Percentiles rank a stretch among this genome's conserved stretches.
phyloP scores from a whole-genome alignment of 2,888 invertebrate genomes.

The Synergus itoensis region DNA sequence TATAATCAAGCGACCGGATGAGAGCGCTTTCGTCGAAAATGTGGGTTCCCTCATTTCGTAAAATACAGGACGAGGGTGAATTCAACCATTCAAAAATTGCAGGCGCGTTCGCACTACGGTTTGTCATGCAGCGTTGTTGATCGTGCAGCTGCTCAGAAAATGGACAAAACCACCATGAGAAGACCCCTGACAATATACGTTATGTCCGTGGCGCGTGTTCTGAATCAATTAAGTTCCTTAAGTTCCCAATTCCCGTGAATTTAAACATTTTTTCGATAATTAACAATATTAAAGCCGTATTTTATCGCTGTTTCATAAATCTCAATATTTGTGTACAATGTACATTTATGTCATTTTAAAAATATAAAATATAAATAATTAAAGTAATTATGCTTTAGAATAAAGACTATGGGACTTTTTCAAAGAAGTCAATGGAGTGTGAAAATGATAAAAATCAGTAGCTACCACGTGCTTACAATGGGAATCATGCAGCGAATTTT shows the following conservation, averaged over 20 bases:
- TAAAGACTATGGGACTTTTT: not conserved
- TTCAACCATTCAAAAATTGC: constrained; percentile 25
- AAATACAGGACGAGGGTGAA: constrained; percentile 16
- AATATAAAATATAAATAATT: too few species aligned
- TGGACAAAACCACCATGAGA: constrained; percentile 9
- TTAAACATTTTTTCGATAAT: not conserved
- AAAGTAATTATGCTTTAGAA: not conserved
- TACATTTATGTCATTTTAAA: too few species aligned
- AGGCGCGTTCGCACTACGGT: not conserved
- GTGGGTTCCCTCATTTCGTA: constrained; percentile 7
- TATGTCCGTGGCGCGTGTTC: constrained; percentile 14
- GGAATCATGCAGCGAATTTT: constrained; percentile 11
- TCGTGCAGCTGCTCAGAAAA: constrained; percentile 33
- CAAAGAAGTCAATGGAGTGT: not conserved
- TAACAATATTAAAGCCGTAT: not conserved
- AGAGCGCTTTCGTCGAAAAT: not conserved
- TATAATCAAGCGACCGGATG: not conserved
- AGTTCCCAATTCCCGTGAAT: not conserved
- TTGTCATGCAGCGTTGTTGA: constrained; percentile 19
- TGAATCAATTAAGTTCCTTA: not conserved
- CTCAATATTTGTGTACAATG: too few species aligned
- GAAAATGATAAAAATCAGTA: constrained; percentile 27
- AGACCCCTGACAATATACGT: not conserved
- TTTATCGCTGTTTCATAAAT: not conserved
- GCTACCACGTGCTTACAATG: not conserved